Evolutionary conservation across 2,797 vertebrate genomes (phyloP), one percentile per base, ranked within the genome.

Genomic region (Streptopelia turtur): DNA sequence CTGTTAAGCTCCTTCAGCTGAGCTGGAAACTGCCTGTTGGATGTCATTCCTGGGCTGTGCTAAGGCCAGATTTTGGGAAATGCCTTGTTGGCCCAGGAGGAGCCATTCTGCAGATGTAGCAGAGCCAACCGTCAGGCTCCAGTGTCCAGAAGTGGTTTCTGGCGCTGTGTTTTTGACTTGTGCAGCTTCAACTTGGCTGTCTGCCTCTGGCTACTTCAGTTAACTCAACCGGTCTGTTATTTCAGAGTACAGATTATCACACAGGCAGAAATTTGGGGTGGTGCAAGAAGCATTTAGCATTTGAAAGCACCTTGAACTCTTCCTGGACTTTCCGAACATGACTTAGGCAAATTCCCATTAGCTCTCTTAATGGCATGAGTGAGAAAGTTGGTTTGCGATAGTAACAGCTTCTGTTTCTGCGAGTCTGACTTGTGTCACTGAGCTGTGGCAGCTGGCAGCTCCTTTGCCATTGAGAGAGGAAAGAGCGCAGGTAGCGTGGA

Each of bases 1-100:
- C 16, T 80, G 69, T 61, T 86, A 50, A 83, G 87, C 49, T 93
- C 41, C 28, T 88, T 70, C 75, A 80, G 68, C 68, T 82, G 53
- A 89, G 69, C 82, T 70, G n/a, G 31, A 78, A 84, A 6, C 50
- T 90, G 88, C 50, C 61, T 89, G 74, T 31, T 94, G 90, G 80
- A 88, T 4, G 2, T 11, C 31, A 59, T 37, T 90, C 41, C 55
- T 59, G 50, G 37, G 33, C 23, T 86, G 37, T 69, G 82, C 57
- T 83, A n/a, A 30, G 4, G 11, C 49, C n/a, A 88, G 80, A 83
- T 81, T 81, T 88, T 90, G 90, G 74, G 85, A 81, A 89, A 52
- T 21, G 45, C 76, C 83, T 71, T 33, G 56, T 7, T 93, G 89
- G 78, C 7, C 0, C 43, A 22, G 16, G 52, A 52, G 43, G 55